These are phyloP conservation scores for Archips crataeganus DNA, from an alignment of 2,888 invertebrate species.

Conservation along the genomic window DNA sequence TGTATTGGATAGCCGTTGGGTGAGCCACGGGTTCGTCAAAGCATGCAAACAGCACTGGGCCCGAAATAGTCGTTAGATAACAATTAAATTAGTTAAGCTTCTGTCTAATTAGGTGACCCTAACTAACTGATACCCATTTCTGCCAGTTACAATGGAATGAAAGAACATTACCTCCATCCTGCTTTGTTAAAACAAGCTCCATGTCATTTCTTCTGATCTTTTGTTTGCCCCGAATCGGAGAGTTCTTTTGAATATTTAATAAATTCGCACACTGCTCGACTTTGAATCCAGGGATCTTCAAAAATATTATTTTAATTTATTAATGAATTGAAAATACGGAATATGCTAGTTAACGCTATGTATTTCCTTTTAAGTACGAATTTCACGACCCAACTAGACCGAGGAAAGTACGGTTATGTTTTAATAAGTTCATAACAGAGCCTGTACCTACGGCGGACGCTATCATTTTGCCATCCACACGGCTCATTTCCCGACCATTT, in stretches of 20 bases:
- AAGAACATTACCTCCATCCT: not conserved
- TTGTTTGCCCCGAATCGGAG: not conserved
- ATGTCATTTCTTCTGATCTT: not conserved
- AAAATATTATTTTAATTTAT: not conserved
- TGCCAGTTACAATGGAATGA: not conserved
- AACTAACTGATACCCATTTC: not conserved
- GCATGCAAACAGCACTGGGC: slow-evolving; percentile 64
- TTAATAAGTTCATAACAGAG: not conserved
- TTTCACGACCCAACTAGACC: not conserved
- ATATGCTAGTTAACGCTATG: not conserved
- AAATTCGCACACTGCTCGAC: not conserved
- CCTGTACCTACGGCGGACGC: not conserved
- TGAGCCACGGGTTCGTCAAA: slow-evolving; percentile 51
- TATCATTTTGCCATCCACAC: slow-evolving; percentile 7
- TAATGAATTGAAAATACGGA: not conserved
- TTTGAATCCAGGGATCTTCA: not conserved
- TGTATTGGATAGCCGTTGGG: slow-evolving; percentile 46
- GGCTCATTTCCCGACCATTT: slow-evolving; percentile 31
- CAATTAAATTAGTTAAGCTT: slow-evolving; percentile 62
- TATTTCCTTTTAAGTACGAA: not conserved
- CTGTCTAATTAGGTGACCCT: slow-evolving; percentile 59
- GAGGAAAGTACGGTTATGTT: not conserved
- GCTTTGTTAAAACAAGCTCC: not conserved
- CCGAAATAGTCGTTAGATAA: slow-evolving; percentile 48
- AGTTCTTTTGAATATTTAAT: not conserved